These are phyloP conservation scores for Sinocyclocheilus anophthalmus DNA, from an alignment of 2,113 vertebrate genomes.

Conservation along the genomic window DNA sequence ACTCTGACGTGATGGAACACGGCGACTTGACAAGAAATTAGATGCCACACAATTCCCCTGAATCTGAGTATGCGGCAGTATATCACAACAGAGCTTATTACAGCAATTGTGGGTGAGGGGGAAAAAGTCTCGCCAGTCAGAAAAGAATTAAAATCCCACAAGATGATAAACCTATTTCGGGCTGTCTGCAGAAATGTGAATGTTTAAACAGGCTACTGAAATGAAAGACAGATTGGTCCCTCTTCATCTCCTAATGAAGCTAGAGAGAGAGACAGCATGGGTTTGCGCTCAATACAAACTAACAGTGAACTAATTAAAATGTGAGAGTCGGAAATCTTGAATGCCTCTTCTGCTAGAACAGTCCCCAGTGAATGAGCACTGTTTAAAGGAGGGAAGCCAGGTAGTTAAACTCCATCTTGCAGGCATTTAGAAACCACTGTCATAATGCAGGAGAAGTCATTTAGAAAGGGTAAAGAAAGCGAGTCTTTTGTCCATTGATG, in stretches of 20 bases:
- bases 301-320: slow-evolving; percentile 44
- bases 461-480: not conserved
- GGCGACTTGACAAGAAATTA: slow-evolving; percentile 26
- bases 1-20: not conserved
- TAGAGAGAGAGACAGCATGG: slow-evolving; percentile 8
- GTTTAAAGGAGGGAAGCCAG: slow-evolving; percentile 15
- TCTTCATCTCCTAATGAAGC: slow-evolving; percentile 34
- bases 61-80: not conserved
- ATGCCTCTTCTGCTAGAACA: slow-evolving; percentile 9
- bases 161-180: no score
- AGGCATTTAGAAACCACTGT: not conserved
- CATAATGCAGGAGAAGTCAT: not conserved
- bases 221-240: slow-evolving; percentile 41
- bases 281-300: slow-evolving; percentile 26
- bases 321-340: slow-evolving; percentile 27
- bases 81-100: not conserved
- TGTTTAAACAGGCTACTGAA: slow-evolving; percentile 32
- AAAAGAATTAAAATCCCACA: no score
- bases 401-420: slow-evolving; percentile 18
- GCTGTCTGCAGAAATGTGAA: no score
- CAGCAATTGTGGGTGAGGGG: not conserved
- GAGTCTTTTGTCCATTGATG: not conserved
- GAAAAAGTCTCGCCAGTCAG: no score
- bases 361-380: slow-evolving; percentile 23
- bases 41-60: slow-evolving; percentile 2